These are phyloP conservation scores for Drosophila simulans DNA, from an alignment of 1,140 invertebrate genomes.

Conservation along the genomic window DNA sequence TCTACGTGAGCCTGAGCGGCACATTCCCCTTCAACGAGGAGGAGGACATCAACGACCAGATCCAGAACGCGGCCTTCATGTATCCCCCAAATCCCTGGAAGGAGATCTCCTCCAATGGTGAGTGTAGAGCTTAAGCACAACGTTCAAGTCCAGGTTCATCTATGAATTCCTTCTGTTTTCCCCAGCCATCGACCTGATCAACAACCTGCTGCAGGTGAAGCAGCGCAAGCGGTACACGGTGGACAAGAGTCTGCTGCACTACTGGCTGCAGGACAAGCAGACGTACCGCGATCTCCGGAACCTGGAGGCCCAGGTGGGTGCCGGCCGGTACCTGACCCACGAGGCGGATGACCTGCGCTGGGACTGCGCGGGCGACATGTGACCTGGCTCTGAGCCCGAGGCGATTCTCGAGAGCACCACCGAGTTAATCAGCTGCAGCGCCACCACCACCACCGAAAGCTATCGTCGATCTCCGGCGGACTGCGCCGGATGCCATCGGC, in stretches of 20 bases:
- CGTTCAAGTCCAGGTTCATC: not conserved
- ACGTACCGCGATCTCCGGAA: constrained; percentile 97
- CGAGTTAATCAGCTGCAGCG: constrained; percentile 12
- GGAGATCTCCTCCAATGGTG: constrained; percentile 98
- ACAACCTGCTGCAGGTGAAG: constrained; percentile 99
- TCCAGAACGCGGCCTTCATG: constrained; percentile 99
- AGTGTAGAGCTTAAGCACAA: constrained; percentile 4
- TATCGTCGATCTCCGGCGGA: constrained; percentile 56
- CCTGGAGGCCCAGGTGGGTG: constrained; percentile 92
- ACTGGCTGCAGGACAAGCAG: constrained; percentile 98
- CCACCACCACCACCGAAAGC: constrained; percentile 47
- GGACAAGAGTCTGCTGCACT: constrained; percentile 97
- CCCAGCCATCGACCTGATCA: constrained; percentile 98
- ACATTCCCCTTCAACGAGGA: constrained; percentile 99
- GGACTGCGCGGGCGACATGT: constrained; percentile 86
- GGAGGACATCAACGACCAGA: constrained; percentile 99
- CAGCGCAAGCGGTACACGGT: constrained; percentile 98
- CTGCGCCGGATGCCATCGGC: constrained; percentile 69
- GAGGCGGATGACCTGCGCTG: constrained; percentile 97
- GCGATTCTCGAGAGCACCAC: constrained; percentile 12
- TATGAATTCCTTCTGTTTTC: constrained; percentile 40
- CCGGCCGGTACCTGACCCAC: constrained; percentile 95
- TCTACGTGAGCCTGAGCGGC: constrained; percentile 98
- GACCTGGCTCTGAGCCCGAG: constrained; percentile 55
- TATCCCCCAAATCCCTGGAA: constrained; percentile 99